Conservation (phyloP, 2,888 invertebrate species). For the Eupithecia pulchellata region DNA sequence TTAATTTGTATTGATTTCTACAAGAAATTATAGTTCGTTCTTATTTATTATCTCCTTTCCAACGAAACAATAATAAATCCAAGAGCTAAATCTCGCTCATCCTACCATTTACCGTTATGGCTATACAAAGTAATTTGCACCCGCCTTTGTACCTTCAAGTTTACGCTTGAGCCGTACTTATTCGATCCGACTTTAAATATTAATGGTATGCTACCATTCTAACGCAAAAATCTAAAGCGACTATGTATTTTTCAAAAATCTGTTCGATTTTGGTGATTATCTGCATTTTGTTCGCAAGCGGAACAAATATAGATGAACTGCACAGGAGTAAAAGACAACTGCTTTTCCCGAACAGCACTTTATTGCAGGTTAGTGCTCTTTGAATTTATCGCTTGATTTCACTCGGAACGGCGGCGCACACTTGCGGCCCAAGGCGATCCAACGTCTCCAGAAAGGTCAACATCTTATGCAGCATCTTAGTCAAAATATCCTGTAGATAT, state of each 20-base stretch:
- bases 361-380: conserved; percentile 65
- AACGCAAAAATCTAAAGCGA: not conserved
- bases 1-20: not conserved
- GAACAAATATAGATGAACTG: conserved; percentile 47
- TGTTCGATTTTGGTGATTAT: conserved; percentile 21
- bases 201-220: not conserved
- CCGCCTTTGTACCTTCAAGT: not conserved
- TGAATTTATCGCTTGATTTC: not conserved
- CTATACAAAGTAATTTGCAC: not conserved
- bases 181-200: conserved; percentile 16
- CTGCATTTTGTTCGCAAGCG: conserved; percentile 42
- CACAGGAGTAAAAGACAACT: conserved; percentile 66
- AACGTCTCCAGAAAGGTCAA: not conserved
- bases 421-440: not conserved
- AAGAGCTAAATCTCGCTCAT: not conserved
- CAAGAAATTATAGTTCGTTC: not conserved
- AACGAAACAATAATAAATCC: not conserved
- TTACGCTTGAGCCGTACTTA: conserved; percentile 10
- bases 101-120: not conserved
- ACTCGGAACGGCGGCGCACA: too few relatives aligned
- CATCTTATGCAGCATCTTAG: not conserved
- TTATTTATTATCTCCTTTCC: not conserved
- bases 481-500: too few relatives aligned
- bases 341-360: conserved; percentile 67
- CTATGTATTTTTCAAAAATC: conserved; percentile 20